Evolutionary conservation across 37 sponge, comb jelly and placozoan species (phyloP), one percentile per base, ranked within the genome.

Genomic region (Aplysina aerophoba): DNA sequence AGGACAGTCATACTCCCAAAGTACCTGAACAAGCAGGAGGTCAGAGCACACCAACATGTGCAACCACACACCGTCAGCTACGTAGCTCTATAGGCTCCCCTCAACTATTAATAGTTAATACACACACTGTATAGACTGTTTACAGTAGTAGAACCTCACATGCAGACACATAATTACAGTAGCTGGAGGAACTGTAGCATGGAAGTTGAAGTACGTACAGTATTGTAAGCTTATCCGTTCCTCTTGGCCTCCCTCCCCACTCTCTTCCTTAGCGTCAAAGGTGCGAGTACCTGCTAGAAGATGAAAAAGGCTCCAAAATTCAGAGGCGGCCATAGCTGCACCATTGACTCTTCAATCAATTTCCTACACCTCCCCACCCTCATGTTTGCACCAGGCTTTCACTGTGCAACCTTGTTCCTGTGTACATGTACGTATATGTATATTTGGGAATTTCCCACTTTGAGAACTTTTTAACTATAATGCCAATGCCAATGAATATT

Each of bases 11-110:
- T 53, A 24, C 31, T 59, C 39, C 56, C 82, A 24, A 71, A 85
- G 5, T 56, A 83, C 21, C 79, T 92, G 56, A 83, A 28, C 3
- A 82, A 83, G 39, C 25, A 64, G 12, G 83, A 92, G 69, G 92
- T 92, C 4, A 44, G 50, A 44, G 50, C 50, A 11, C 50, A 44
- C 50, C 50, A 44, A 44, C 8, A 8, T 44, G 50, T 8, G 3
- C 6, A 44, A 44, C 50, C 8, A 44, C 8, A 44, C 50, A 3
- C 50, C 50, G 50, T 44, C n/a, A 73, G 80, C 73, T n/a, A 1
- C 13, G 30, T 28, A 37, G 13, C 25, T 21, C 44, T 20, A 58
- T 15, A 3, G 50, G 6, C 8, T 3, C 8, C 6, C 8, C 50
- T 44, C 50, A 44, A 44, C 50, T 8, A 3, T 44, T 44, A 37